These are phyloP conservation scores for Drosophila melanica DNA, from an alignment of 1,140 invertebrate species.

Conservation along the genomic window DNA sequence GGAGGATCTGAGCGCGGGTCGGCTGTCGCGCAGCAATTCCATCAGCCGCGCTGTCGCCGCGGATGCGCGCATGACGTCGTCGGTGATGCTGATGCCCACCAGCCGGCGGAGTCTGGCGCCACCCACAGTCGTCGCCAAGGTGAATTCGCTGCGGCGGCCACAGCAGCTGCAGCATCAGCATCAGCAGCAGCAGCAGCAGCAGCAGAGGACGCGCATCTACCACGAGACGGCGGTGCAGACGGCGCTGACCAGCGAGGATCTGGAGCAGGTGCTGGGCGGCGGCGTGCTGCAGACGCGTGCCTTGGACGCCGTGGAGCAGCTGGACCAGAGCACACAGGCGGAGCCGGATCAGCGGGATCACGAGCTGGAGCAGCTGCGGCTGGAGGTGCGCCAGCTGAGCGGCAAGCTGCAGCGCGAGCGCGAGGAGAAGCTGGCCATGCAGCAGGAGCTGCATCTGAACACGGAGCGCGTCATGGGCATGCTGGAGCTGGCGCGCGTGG, in stretches of 20 bases:
- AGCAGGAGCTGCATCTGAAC: slow-evolving; percentile 89
- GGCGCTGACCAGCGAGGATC: slow-evolving; percentile 88
- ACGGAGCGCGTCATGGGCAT: slow-evolving; percentile 89
- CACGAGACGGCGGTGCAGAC: slow-evolving; percentile 91
- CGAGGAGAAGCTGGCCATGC: slow-evolving; percentile 88
- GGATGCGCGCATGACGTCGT: slow-evolving; percentile 83
- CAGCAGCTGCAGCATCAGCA: slow-evolving; percentile 26
- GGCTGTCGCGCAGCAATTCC: slow-evolving; percentile 83
- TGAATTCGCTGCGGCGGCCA: slow-evolving; percentile 62
- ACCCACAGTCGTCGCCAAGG: slow-evolving; percentile 70
- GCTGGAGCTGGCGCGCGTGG: slow-evolving; percentile 84
- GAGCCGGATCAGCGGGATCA: slow-evolving; percentile 86
- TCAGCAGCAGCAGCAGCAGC: slow-evolving; percentile 30
- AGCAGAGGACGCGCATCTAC: slow-evolving; percentile 88
- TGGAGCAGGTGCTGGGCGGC: slow-evolving; percentile 88
- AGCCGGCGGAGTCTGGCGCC: slow-evolving; percentile 57
- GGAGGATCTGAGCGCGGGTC: slow-evolving; percentile 84
- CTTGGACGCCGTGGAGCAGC: slow-evolving; percentile 84
- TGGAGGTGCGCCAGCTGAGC: slow-evolving; percentile 85
- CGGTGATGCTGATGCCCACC: slow-evolving; percentile 74
- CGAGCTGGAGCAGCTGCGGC: slow-evolving; percentile 86
- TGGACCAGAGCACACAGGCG: slow-evolving; percentile 87
- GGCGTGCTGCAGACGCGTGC: slow-evolving; percentile 83
- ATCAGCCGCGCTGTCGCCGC: slow-evolving; percentile 71
- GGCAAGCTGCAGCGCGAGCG: slow-evolving; percentile 86